A percentile compares a stretch with the other conserved stretches of the same genome.
These are phyloP conservation scores for Sebastes nivosus DNA, from an alignment of 2,797 vertebrate species.

Conservation along the genomic window DNA sequence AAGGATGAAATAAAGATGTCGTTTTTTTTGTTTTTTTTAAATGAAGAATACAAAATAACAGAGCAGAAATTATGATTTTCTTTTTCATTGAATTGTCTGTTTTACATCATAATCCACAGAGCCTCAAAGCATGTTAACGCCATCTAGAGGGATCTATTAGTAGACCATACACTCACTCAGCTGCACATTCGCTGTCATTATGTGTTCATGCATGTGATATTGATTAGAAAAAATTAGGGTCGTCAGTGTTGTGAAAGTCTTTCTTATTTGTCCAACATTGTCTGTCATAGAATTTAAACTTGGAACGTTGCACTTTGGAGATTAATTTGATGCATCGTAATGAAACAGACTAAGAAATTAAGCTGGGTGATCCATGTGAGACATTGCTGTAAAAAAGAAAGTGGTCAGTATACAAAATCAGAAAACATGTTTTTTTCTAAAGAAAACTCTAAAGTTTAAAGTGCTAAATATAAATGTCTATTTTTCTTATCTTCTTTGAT, in stretches of 20 bases:
- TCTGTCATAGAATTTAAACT: slow-evolving; percentile 18
- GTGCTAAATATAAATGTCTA: neutral
- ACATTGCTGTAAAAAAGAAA: neutral
- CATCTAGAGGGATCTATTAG: slow-evolving; percentile 82
- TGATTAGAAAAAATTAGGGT: neutral
- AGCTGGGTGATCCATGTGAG: neutral
- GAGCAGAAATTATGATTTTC: neutral
- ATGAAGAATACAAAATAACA: neutral
- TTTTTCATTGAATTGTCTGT: slow-evolving; percentile 24
- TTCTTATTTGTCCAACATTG: slow-evolving; percentile 18
- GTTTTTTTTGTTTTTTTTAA: neutral
- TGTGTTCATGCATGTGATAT: neutral
- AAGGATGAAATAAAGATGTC: neutral
- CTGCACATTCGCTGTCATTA: neutral
- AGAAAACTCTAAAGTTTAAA: neutral
- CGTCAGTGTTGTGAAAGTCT: neutral
- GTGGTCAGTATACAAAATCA: neutral
- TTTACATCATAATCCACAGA: slow-evolving; percentile 54
- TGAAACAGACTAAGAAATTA: neutral
- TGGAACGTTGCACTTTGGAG: neutral
- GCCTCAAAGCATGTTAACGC: slow-evolving; percentile 80
- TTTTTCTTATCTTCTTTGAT: neutral
- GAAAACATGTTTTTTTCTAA: neutral
- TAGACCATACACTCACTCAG: slow-evolving; percentile 39
- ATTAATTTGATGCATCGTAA: neutral